Percentiles rank a stretch among this genome's conserved stretches.
phyloP scores from a whole-genome alignment of 2,888 invertebrate genomes.

The Amorpha juglandis region DNA sequence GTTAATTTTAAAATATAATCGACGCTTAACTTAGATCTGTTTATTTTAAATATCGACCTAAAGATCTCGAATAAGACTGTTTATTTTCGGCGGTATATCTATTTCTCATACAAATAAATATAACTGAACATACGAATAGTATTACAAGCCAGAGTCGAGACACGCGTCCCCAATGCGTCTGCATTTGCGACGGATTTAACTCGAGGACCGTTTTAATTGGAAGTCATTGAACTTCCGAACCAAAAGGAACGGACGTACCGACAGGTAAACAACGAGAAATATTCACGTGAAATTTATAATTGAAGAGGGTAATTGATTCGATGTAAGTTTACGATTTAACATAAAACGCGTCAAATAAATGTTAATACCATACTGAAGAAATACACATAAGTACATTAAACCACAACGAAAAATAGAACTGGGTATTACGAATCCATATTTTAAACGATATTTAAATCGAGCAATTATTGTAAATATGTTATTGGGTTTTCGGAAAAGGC shows the following conservation, averaged over 20 bases:
- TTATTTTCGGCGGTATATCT: not conserved
- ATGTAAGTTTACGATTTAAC: conserved; percentile 24
- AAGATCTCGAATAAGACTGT: too few species aligned
- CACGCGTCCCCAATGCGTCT: conserved; percentile 22
- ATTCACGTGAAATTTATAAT: conserved; percentile 38
- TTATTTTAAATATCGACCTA: too few species aligned
- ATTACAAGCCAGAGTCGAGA: conserved; percentile 10
- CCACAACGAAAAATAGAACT: too few species aligned
- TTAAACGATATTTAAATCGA: too few species aligned
- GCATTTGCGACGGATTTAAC: conserved; percentile 48
- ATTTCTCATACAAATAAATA: not conserved
- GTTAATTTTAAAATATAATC: too few species aligned
- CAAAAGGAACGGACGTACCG: conserved; percentile 45
- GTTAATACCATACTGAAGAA: too few species aligned
- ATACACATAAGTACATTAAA: too few species aligned
- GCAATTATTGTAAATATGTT: too few species aligned
- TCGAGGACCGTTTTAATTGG: conserved; percentile 56
- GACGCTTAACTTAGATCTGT: too few species aligned
- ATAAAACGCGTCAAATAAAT: not conserved
- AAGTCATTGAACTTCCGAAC: conserved; percentile 57
- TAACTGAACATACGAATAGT: not conserved
- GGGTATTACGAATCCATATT: too few species aligned
- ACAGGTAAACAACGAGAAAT: conserved; percentile 56
- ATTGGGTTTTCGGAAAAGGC: too few species aligned
- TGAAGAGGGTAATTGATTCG: conserved; percentile 40